Percentiles rank a stretch among this genome's conserved stretches.
phyloP scores from a whole-genome alignment of 2,888 invertebrate genomes.

The Phymatocera aterrima region DNA sequence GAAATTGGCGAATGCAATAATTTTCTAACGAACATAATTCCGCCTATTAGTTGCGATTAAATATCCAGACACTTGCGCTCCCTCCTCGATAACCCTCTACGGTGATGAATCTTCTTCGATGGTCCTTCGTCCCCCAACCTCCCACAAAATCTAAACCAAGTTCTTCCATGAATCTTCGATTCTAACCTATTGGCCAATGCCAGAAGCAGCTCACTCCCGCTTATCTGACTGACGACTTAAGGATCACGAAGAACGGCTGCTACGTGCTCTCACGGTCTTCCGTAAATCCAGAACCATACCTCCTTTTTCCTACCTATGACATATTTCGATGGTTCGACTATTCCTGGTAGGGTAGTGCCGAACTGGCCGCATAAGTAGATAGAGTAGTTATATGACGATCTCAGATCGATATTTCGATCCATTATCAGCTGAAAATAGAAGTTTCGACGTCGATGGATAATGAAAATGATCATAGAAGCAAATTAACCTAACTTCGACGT shows the following conservation, averaged over 20 bases:
- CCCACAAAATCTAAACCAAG: slow-evolving; percentile 55
- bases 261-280: slow-evolving; percentile 6
- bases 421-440: too few relatives aligned
- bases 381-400: too few relatives aligned
- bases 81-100: slow-evolving; percentile 36
- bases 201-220: slow-evolving; percentile 21
- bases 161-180: slow-evolving; percentile 63
- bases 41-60: slow-evolving; percentile 20
- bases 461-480: too few relatives aligned
- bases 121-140: slow-evolving; percentile 13
- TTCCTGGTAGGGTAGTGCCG: too few relatives aligned
- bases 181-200: slow-evolving; percentile 59
- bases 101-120: slow-evolving; percentile 43
- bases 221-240: slow-evolving; percentile 44
- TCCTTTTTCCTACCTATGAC: not conserved
- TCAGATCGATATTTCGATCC: too few relatives aligned
- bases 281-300: not conserved
- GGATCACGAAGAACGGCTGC: slow-evolving; percentile 32
- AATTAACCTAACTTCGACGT: too few relatives aligned
- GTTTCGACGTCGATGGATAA: too few relatives aligned
- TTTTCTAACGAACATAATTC: not conserved
- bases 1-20: not conserved
- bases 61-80: slow-evolving; percentile 30
- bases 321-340: not conserved
- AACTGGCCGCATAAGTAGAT: too few relatives aligned